Base-by-base conservation (phyloP, 1,140 invertebrate genomes). In the Brachionus manjavacas region DNA sequence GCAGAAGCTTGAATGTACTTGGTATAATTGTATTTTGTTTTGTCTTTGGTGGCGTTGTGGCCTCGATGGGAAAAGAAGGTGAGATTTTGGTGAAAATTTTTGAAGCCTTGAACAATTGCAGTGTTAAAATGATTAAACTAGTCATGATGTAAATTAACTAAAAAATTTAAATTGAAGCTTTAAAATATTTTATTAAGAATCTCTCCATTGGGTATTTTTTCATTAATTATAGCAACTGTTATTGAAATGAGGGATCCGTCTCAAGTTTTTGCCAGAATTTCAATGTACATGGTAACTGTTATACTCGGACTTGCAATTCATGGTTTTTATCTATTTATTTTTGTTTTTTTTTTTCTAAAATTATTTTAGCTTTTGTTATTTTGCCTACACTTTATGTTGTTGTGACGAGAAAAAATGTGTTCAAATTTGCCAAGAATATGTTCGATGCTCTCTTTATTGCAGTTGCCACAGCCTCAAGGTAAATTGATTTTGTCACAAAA, bases 311-410 rank as follows among this genome's bases (percentile, higher is more conserved):
- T 89, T 6, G 85, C 85, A 4, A 87, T 89, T 3, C 89, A 90
- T 85, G 95, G 95, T 11, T 66, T 70, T 55, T 52, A 20, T 80
- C 41, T 4, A 35, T 35, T 7, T 35, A 6, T 60, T 23, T 43
- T 16, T 64, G 39, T 64, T 43, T 9, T 25, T 64, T 49, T 76
- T 35, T 46, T 76, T 49, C 25, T 46, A 64, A 39, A 11, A 55
- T 60, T 39, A 11, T 81, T 64, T 43, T 16, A 81, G 87, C 87
- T n/a, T 76, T 88, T 72, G 85, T 90, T n/a, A 79, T 87, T 2
- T 84, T 90, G 4, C 88, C 89, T 0, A 31, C 88, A 8, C 85
- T 90, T 7, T 89, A 88, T 79, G 85, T 88, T 39, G 70, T 89
- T 9, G 81, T 86, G 16, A 86, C 86, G 0, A 84, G 89, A 46